These are phyloP conservation scores for Acleris emargana DNA, from an alignment of 2,888 invertebrate genomes.

Conservation along the genomic window DNA sequence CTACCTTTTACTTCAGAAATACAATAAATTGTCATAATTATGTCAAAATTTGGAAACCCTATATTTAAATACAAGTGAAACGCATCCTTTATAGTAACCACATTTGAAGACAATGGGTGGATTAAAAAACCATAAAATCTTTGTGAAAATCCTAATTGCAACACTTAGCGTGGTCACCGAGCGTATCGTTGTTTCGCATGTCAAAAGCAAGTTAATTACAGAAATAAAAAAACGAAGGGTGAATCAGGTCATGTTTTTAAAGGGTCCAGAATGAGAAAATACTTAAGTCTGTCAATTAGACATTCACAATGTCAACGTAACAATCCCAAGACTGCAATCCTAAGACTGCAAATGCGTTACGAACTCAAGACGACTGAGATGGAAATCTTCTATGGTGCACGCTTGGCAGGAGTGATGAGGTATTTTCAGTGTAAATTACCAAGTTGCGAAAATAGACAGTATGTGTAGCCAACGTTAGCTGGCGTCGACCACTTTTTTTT, in stretches of 20 bases:
- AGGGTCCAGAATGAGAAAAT: not conserved
- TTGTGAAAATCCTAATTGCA: constrained; percentile 62
- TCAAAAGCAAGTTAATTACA: constrained; percentile 68
- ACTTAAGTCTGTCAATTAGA: no score
- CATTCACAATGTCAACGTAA: no score
- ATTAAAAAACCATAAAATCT: constrained; percentile 66
- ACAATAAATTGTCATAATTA: constrained; percentile 29
- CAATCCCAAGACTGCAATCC: no score
- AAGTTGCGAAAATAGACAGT: no score
- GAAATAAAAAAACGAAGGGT: constrained; percentile 43
- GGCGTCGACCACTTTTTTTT: no score
- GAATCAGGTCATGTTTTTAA: not conserved
- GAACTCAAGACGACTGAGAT: no score
- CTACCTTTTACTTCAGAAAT: no score
- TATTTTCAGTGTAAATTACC: no score
- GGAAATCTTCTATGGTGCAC: no score
- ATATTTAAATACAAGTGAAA: constrained; percentile 15
- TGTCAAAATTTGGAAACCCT: constrained; percentile 25
- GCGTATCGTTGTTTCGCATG: constrained; percentile 62
- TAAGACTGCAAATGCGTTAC: no score
- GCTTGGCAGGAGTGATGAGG: no score
- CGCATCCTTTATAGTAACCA: constrained; percentile 34
- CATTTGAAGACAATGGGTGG: constrained; percentile 56
- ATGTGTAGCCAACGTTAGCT: no score
- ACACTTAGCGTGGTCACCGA: constrained; percentile 50